Conservation (phyloP, 1,140 invertebrate genomes). For the Drosophila paulistorum region DNA sequence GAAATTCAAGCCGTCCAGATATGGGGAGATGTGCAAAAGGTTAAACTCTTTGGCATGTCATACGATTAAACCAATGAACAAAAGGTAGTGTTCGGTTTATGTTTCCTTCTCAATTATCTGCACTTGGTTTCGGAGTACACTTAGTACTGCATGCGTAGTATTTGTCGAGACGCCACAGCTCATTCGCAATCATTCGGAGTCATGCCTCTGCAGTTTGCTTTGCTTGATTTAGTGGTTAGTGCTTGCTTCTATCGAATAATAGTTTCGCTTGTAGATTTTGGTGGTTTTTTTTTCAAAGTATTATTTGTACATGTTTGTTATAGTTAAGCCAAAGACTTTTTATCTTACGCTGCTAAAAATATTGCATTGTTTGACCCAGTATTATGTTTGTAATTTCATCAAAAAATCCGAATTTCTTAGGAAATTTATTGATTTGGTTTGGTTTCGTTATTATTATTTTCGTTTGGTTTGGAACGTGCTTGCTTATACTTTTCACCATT, state of each 20-base stretch:
- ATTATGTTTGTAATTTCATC: slow-evolving; percentile 16
- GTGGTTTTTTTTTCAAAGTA: slow-evolving; percentile 1
- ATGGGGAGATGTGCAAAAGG: slow-evolving; percentile 78
- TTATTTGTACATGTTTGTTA: slow-evolving; percentile 15
- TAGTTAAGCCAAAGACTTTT: slow-evolving; percentile 37
- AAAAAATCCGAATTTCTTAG: slow-evolving; percentile 24
- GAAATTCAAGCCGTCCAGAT: slow-evolving; percentile 70
- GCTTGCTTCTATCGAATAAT: not conserved
- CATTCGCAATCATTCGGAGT: not conserved
- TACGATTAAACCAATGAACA: slow-evolving; percentile 51
- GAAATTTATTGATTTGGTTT: slow-evolving; percentile 46
- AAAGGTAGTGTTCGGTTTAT: slow-evolving; percentile 40
- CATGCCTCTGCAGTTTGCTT: not conserved
- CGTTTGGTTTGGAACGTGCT: slow-evolving; percentile 39
- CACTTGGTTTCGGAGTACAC: not conserved
- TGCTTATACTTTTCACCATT: slow-evolving; percentile 40
- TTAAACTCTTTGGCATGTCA: slow-evolving; percentile 57
- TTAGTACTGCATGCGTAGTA: no score
- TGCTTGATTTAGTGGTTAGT: slow-evolving; percentile 1
- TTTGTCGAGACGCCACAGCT: not conserved
- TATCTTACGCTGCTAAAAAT: slow-evolving; percentile 21
- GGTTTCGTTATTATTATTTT: slow-evolving; percentile 9
- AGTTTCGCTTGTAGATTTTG: slow-evolving; percentile 6
- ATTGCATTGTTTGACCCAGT: slow-evolving; percentile 28
- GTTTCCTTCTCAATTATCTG: not conserved